Evolutionary conservation across 2,797 vertebrate species (phyloP).

Genomic region (Propithecus deckenii): DNA sequence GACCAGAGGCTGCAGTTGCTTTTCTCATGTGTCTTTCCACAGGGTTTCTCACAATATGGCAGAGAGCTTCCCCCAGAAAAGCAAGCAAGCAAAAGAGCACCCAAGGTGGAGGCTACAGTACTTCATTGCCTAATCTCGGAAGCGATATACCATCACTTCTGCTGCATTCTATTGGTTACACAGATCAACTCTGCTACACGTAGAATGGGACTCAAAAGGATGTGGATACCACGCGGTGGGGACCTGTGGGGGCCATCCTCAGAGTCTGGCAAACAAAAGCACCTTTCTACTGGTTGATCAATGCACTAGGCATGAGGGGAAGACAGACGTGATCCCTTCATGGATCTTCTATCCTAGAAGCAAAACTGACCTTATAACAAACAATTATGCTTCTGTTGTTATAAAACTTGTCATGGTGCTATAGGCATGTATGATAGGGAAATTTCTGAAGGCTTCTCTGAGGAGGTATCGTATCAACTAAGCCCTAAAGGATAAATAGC

Average conservation of each 20-base stretch:
- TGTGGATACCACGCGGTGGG: background rate
- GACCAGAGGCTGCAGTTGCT: background rate
- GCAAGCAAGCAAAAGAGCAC: background rate
- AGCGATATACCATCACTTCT: background rate
- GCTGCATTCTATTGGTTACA: background rate
- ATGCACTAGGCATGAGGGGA: no score
- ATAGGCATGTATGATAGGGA: background rate
- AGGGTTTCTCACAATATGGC: background rate
- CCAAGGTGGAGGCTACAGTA: background rate
- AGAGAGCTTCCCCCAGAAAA: background rate
- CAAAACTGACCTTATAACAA: background rate
- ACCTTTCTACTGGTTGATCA: background rate
- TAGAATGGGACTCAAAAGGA: background rate
- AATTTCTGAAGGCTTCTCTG: background rate
- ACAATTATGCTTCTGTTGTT: background rate
- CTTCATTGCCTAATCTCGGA: background rate
- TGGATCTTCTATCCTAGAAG: background rate
- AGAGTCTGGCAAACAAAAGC: background rate
- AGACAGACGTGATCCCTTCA: background rate
- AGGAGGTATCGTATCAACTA: background rate
- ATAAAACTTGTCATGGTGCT: background rate
- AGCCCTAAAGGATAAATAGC: background rate
- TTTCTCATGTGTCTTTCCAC: background rate
- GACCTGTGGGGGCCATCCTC: background rate
- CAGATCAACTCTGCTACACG: background rate